A percentile compares a stretch with the other conserved stretches of the same genome.
Evolutionary conservation across 2,797 vertebrate species (phyloP).

Genomic region (Cryptoprocta ferox): DNA sequence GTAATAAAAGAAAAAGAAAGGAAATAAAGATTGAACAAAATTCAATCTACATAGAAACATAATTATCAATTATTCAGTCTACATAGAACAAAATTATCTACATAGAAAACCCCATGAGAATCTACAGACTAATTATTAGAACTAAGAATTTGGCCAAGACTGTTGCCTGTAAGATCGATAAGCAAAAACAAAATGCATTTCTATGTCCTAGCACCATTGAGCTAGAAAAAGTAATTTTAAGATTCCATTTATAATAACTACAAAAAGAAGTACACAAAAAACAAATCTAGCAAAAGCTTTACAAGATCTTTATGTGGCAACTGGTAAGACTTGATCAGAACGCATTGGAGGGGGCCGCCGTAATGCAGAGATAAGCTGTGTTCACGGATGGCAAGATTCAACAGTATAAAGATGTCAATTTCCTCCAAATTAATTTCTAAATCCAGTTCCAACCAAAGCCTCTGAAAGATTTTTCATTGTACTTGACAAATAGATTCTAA

Average conservation of each 20-base stretch:
- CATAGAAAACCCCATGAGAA: background rate
- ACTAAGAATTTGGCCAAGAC: background rate
- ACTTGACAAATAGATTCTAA: constrained; percentile 41
- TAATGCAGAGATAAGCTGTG: background rate
- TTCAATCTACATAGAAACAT: too few species aligned
- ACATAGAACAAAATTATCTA: constrained; percentile 56
- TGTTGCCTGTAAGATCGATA: background rate
- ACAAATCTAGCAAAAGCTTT: background rate
- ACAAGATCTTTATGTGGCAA: background rate
- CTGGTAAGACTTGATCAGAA: constrained; percentile 12
- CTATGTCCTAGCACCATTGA: background rate
- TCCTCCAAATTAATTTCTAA: constrained; percentile 21
- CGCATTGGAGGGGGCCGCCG: background rate
- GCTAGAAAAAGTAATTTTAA: background rate
- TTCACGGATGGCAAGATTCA: background rate
- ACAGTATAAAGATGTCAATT: constrained; percentile 25
- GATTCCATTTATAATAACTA: constrained; percentile 47
- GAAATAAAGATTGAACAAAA: background rate
- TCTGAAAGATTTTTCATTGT: background rate
- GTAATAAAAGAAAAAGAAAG: background rate
- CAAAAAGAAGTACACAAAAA: constrained; percentile 35
- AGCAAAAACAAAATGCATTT: constrained; percentile 25
- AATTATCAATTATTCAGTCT: too few species aligned
- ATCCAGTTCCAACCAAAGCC: constrained; percentile 13
- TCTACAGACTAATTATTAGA: background rate